Evolutionary conservation across 2,113 vertebrate species (phyloP).

Genomic region (Micromys minutus): DNA sequence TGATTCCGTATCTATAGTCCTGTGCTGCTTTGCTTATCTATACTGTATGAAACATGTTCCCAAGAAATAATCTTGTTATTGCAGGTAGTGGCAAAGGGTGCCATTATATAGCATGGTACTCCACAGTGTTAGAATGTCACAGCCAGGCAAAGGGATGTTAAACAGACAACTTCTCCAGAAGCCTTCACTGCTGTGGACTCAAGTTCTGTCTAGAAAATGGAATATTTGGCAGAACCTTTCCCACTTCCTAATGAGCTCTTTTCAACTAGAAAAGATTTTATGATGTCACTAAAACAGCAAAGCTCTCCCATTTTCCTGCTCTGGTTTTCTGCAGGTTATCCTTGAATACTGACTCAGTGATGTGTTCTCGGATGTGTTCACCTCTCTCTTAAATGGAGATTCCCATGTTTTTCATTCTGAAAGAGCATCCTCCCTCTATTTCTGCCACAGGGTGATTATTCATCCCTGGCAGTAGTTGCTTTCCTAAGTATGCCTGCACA

Average conservation of each 20-base stretch:
- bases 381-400: neutral
- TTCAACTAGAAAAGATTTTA: neutral
- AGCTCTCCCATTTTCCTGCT: neutral
- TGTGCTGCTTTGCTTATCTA: neutral
- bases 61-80: neutral
- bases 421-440: rapidly evolving
- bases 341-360: neutral
- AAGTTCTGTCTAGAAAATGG: neutral
- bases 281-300: neutral
- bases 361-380: too few relatives aligned
- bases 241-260: neutral
- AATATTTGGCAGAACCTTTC: neutral
- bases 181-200: neutral
- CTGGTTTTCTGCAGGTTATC: neutral
- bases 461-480: neutral
- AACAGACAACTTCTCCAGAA: neutral
- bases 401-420: rapidly evolving
- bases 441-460: rapidly evolving
- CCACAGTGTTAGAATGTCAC: rapidly evolving
- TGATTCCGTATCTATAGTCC: neutral
- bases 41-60: neutral
- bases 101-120: neutral
- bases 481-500: neutral
- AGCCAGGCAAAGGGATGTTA: neutral
- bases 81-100: too few relatives aligned